Evolutionary conservation across 1,140 invertebrate genomes (phyloP).

Genomic region (Ceratina calcarata): DNA sequence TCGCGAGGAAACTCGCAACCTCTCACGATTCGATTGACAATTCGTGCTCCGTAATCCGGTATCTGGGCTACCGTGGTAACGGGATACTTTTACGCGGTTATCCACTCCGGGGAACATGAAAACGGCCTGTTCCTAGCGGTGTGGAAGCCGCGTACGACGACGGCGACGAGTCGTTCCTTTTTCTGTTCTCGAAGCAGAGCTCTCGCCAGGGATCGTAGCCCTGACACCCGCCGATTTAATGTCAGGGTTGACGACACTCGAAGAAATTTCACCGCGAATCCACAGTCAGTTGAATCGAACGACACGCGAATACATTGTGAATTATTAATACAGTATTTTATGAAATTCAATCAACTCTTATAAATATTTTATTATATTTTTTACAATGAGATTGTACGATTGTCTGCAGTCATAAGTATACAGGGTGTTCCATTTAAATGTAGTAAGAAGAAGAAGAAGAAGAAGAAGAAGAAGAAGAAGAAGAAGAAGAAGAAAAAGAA

Average conservation of each 20-base stretch:
- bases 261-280: constrained; percentile 28
- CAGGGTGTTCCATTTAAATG: no score
- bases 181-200: neutral
- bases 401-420: no score
- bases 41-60: constrained; percentile 75
- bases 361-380: no score
- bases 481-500: no score
- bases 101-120: constrained; percentile 54
- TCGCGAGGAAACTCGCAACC: constrained; percentile 41
- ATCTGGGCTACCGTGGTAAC: constrained; percentile 75
- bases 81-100: constrained; percentile 74
- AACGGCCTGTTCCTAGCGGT: constrained; percentile 40
- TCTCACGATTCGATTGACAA: constrained; percentile 70
- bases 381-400: no score
- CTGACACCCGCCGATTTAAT: constrained; percentile 52
- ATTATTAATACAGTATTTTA: neutral
- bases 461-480: no score
- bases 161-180: constrained; percentile 8
- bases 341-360: neutral
- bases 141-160: neutral
- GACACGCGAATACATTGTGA: no score
- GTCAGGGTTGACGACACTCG: constrained; percentile 46
- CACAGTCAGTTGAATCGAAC: neutral
- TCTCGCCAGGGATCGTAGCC: constrained; percentile 5
- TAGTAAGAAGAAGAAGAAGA: no score